Evolutionary conservation across 2,113 vertebrate genomes (phyloP).

Genomic region (Puma concolor): DNA sequence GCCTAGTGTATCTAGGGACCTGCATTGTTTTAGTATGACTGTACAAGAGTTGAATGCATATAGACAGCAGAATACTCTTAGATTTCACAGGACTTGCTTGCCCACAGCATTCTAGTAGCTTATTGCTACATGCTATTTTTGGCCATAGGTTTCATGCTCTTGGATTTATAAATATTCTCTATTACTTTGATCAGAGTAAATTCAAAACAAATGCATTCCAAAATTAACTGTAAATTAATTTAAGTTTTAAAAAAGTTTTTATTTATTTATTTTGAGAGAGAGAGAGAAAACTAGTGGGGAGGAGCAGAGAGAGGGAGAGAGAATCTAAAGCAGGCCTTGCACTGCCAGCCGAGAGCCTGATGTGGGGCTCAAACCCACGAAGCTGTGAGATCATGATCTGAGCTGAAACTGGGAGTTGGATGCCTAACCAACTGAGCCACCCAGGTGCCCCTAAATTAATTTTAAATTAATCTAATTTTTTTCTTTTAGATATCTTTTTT

Average conservation of each 20-base stretch:
- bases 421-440: no score
- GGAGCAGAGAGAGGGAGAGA: no score
- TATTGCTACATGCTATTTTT: neutral
- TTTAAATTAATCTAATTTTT: neutral
- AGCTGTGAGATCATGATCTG: no score
- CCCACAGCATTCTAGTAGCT: neutral
- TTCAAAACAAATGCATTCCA: neutral
- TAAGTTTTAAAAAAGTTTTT: no score
- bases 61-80: neutral
- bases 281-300: no score
- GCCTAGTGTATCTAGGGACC: neutral
- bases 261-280: no score
- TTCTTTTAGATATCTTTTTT: neutral
- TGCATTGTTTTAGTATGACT: neutral
- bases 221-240: neutral
- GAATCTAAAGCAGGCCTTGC: no score
- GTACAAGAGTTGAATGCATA: neutral
- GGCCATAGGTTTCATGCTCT: neutral
- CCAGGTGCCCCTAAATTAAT: neutral
- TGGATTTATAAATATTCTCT: neutral
- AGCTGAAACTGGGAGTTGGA: no score
- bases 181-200: neutral
- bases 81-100: neutral
- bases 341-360: no score
- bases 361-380: no score